Conservation (phyloP, 2,113 vertebrate genomes). For the Hepsetus odoe region DNA sequence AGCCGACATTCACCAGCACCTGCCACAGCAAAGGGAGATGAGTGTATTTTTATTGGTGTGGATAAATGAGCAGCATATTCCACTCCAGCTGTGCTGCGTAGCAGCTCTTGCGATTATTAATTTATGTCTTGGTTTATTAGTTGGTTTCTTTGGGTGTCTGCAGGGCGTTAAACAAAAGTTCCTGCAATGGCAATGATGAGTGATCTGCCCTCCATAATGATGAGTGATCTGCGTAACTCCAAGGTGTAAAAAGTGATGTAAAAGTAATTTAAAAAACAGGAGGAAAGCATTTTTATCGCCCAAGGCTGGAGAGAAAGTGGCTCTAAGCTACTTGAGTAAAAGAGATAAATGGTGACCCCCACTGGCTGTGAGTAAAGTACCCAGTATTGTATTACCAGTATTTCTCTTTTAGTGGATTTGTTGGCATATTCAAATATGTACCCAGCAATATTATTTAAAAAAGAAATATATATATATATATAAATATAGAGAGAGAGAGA, state of each 20-base stretch:
- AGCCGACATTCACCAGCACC: conserved; percentile 52
- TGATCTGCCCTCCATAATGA: too few species aligned
- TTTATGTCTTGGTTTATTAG: not conserved
- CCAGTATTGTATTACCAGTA: not conserved
- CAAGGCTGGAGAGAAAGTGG: too few species aligned
- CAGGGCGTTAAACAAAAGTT: not conserved
- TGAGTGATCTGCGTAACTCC: too few species aligned
- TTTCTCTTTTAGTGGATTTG: too few species aligned
- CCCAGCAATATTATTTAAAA: too few species aligned
- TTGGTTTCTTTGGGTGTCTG: not conserved
- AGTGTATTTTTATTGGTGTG: conserved; percentile 9
- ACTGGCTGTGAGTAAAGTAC: not conserved
- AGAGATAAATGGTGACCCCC: conserved; percentile 35
- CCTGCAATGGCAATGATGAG: not conserved
- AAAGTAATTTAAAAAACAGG: not conserved
- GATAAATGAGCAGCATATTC: conserved; percentile 31
- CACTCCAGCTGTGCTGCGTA: not conserved
- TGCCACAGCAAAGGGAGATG: conserved; percentile 12
- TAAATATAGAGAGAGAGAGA: too few species aligned
- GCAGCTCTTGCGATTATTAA: not conserved
- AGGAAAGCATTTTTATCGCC: not conserved
- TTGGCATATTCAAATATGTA: too few species aligned
- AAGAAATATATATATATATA: too few species aligned
- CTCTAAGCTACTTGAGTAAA: not conserved
- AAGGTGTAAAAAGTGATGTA: too few species aligned